A percentile compares a stretch with the other conserved stretches of the same genome.
phyloP scores from a whole-genome alignment of 2,113 vertebrate genomes.

The Apodemus sylvaticus region DNA sequence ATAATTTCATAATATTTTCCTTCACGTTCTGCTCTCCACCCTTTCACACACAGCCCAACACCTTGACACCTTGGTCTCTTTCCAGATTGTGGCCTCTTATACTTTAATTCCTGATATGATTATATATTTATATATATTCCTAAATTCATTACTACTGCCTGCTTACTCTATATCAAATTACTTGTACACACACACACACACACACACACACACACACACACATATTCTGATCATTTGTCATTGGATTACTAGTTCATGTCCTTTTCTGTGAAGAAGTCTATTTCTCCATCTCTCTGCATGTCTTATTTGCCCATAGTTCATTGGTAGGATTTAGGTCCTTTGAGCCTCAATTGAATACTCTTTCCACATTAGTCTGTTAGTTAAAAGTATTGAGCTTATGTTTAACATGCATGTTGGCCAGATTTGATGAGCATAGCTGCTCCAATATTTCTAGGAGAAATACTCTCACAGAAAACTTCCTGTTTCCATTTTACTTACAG shows the following conservation, averaged over 20 bases:
- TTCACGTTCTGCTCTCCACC: background rate
- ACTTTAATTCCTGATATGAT: background rate
- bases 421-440: background rate
- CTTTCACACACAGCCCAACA: background rate
- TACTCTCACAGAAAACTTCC: background rate
- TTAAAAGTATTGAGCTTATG: background rate
- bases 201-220: too few species aligned
- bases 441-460: background rate
- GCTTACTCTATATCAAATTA: background rate
- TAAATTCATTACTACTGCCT: background rate
- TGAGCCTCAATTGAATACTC: background rate
- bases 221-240: background rate
- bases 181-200: too few species aligned
- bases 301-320: background rate
- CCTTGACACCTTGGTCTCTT: background rate
- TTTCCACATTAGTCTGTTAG: background rate
- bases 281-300: background rate
- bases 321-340: background rate
- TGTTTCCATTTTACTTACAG: background rate
- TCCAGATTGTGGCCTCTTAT: background rate
- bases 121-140: background rate
- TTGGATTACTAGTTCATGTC: background rate
- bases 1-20: background rate
- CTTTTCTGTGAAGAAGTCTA: background rate
- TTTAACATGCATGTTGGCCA: background rate